Base-by-base conservation (phyloP, 2,888 invertebrate species). In the Marronus borbonicus region DNA sequence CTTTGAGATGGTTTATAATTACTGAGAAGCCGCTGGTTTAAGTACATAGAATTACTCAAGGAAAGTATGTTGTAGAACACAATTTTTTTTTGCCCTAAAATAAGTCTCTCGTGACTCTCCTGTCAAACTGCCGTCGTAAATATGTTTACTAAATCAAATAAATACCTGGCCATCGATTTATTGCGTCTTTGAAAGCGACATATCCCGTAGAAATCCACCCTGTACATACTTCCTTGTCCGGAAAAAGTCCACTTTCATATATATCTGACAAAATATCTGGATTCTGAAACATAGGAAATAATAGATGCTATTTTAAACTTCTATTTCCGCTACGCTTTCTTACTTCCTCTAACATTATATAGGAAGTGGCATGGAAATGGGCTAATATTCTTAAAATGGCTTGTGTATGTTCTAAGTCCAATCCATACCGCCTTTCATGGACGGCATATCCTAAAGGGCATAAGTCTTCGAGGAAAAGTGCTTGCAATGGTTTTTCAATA, bases 401-500 rank as follows among this genome's bases (percentile, higher is more conserved):
- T 62, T 88, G 83, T 78, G 89, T 89, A 83, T 92, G 92, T n/a
- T 88, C 86, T 82, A 90, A 87, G 84, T 92, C 91, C 44, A 92
- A 87, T 14, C 92, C 92, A 76, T 84, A 83, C 80, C 89, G 89
- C 58, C 92, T 88, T 80, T 89, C 89, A 24, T 90, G 89, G 88
- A 92, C 88, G 79, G 89, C 88, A 81, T 89, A 92, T 50, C 91
- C 91, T 72, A 89, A 85, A 70, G 89, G 88, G 17, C 90, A 89
- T 58, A 92, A 86, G 83, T 93, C 92, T 82, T 92, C 92, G 49
- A 93, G 85, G 1, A 92, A 85, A 44, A 90, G 83, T 10, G 89
- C 81, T 17, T 85, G 76, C 7, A 89, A 88, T 60, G 88, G 84
- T 44, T 85, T 83, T 12, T 81, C 77, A 64, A 87, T 85, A 8